phyloP scores from a whole-genome alignment of 2,888 invertebrate species.

The Aspidapion aeneum region DNA sequence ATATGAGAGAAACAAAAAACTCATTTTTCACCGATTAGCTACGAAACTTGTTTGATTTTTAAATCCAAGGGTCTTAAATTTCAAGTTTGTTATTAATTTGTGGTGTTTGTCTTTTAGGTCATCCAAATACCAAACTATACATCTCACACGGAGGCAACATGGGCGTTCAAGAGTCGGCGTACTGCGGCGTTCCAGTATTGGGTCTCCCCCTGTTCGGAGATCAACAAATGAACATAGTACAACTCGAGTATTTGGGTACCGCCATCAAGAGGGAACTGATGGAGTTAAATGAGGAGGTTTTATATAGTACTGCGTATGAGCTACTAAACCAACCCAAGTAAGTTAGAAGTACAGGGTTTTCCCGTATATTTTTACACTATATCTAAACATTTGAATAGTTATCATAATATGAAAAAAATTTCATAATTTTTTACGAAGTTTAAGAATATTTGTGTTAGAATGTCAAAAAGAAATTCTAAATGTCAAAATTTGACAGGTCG shows the following conservation, averaged over 20 bases:
- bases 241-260: conserved; percentile 52
- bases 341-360: conserved; percentile 32
- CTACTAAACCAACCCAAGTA: conserved; percentile 49
- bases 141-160: conserved; percentile 54
- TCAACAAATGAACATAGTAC: conserved; percentile 52
- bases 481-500: too few relatives aligned
- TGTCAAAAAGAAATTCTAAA: too few relatives aligned
- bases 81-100: too few relatives aligned
- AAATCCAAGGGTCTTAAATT: too few relatives aligned
- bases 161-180: conserved; percentile 49
- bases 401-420: too few relatives aligned
- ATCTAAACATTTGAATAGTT: too few relatives aligned
- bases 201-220: conserved; percentile 45
- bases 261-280: conserved; percentile 44
- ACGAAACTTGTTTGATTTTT: too few relatives aligned
- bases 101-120: conserved; percentile 45
- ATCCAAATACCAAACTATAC: conserved; percentile 49
- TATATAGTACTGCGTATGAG: conserved; percentile 33
- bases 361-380: too few relatives aligned
- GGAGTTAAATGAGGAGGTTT: conserved; percentile 33
- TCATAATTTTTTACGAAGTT: too few relatives aligned
- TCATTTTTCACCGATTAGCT: too few relatives aligned
- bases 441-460: too few relatives aligned
- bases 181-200: conserved; percentile 46
- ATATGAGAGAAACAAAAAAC: too few relatives aligned